These are phyloP conservation scores for Drosophila algonquin DNA, from an alignment of 2,888 invertebrate genomes.

Conservation along the genomic window DNA sequence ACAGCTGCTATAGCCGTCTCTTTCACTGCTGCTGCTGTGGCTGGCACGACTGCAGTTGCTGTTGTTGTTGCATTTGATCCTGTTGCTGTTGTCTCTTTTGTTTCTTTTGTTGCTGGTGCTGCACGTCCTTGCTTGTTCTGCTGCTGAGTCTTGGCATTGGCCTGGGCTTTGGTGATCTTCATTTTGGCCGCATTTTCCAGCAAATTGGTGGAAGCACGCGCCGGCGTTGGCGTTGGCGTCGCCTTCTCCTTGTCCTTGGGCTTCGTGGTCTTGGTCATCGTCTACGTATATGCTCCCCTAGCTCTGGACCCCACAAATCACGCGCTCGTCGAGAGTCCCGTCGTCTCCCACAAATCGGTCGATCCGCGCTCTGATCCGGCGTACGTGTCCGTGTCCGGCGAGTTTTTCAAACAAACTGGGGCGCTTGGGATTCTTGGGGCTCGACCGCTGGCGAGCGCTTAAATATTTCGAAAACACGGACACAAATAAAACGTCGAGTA, in stretches of 20 bases:
- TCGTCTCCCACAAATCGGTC: conserved; percentile 15
- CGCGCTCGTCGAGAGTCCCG: neutral
- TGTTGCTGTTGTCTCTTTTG: conserved; percentile 46
- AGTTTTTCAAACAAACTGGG: conserved; percentile 78
- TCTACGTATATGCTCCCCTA: conserved; percentile 2
- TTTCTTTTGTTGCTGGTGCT: conserved; percentile 22
- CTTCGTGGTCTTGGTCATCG: conserved; percentile 68
- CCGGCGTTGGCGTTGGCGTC: conserved; percentile 8
- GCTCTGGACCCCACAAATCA: neutral
- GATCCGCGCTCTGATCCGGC: conserved; percentile 48
- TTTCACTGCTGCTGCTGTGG: conserved; percentile 37
- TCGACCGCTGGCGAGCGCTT: conserved; percentile 47
- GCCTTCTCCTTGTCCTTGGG: conserved; percentile 63
- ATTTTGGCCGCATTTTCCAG: conserved; percentile 79
- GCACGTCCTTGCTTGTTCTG: conserved; percentile 38
- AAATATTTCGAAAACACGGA: conserved; percentile 66
- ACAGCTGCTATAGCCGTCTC: conserved; percentile 57
- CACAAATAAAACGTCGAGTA: conserved; percentile 34
- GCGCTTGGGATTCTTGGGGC: conserved; percentile 19
- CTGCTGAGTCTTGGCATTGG: conserved; percentile 66
- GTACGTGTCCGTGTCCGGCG: conserved; percentile 75
- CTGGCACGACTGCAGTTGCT: conserved; percentile 38
- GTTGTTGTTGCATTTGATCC: conserved; percentile 37
- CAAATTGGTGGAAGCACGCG: conserved; percentile 48
- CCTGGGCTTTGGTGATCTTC: conserved; percentile 75